These are phyloP conservation scores for Adela reaumurella DNA, from an alignment of 2,888 invertebrate genomes.

Conservation along the genomic window DNA sequence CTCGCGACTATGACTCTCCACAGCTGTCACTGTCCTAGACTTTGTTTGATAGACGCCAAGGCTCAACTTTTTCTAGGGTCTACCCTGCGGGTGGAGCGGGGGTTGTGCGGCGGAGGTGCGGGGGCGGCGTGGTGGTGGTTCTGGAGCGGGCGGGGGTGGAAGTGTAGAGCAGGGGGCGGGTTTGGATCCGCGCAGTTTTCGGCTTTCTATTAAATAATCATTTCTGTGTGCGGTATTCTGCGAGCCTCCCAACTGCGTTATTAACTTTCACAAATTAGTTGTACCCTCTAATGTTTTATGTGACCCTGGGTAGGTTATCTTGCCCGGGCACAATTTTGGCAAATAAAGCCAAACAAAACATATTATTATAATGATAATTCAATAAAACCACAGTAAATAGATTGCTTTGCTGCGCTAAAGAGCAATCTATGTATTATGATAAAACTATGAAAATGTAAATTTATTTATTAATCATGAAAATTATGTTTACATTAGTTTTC, in stretches of 20 bases:
- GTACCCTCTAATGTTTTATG: slow-evolving; percentile 15
- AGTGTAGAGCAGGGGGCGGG: slow-evolving; percentile 19
- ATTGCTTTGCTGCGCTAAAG: too few species aligned
- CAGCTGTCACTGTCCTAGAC: slow-evolving; percentile 4
- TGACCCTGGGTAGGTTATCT: slow-evolving; percentile 12
- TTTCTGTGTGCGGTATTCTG: slow-evolving; percentile 10
- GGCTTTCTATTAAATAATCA: slow-evolving; percentile 46
- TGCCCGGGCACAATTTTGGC: slow-evolving; percentile 2
- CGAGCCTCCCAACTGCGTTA: slow-evolving; percentile 22
- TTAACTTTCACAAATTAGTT: slow-evolving; percentile 31
- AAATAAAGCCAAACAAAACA: too few species aligned
- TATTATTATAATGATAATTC: too few species aligned
- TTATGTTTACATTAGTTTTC: too few species aligned
- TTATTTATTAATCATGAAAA: too few species aligned
- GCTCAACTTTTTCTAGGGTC: slow-evolving; percentile 41
- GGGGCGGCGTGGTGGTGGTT: slow-evolving; percentile 19
- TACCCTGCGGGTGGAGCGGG: too few species aligned
- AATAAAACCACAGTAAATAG: too few species aligned
- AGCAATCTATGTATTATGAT: too few species aligned
- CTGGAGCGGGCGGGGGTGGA: slow-evolving; percentile 9
- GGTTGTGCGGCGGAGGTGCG: slow-evolving; percentile 8
- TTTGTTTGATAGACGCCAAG: slow-evolving; percentile 37
- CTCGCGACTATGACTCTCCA: not conserved
- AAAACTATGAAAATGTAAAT: too few species aligned
- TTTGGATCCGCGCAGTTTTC: slow-evolving; percentile 12